Evolutionary conservation across 2,888 invertebrate genomes (phyloP).

Genomic region (Drosophila mimica): DNA sequence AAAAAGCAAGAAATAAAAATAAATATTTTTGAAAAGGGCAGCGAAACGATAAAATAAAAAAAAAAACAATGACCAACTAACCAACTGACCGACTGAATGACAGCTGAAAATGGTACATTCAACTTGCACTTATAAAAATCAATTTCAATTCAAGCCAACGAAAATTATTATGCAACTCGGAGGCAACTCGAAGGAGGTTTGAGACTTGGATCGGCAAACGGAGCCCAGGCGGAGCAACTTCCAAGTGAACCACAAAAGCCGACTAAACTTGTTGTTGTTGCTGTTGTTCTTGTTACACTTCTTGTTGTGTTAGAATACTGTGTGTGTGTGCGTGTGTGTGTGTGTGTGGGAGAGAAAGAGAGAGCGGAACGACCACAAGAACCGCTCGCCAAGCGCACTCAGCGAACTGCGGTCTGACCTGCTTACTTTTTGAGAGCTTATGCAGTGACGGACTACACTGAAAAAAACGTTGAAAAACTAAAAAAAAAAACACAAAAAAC

Average conservation of each 20-base stretch:
- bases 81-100: constrained; percentile 13
- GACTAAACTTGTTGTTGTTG: constrained; percentile 44
- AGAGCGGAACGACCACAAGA: constrained; percentile 61
- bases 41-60: constrained; percentile 9
- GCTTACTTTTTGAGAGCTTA: constrained; percentile 64
- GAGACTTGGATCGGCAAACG: constrained; percentile 8
- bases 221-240: constrained; percentile 48
- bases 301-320: constrained; percentile 20
- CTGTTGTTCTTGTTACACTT: constrained; percentile 13
- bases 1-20: neutral
- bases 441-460: constrained; percentile 5
- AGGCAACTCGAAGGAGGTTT: constrained; percentile 8
- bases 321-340: neutral
- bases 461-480: neutral
- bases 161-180: constrained; percentile 57
- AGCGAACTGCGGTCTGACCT: constrained; percentile 72
- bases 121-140: constrained; percentile 60
- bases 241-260: constrained; percentile 64
- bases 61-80: neutral
- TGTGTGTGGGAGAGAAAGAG: neutral
- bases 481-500: neutral
- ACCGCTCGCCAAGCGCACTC: constrained; percentile 70
- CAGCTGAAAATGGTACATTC: constrained; percentile 33
- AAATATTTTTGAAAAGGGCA: neutral
- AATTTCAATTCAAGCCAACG: constrained; percentile 66